Conservation (phyloP, 2,113 vertebrate genomes). For the Dascyllus trimaculatus region DNA sequence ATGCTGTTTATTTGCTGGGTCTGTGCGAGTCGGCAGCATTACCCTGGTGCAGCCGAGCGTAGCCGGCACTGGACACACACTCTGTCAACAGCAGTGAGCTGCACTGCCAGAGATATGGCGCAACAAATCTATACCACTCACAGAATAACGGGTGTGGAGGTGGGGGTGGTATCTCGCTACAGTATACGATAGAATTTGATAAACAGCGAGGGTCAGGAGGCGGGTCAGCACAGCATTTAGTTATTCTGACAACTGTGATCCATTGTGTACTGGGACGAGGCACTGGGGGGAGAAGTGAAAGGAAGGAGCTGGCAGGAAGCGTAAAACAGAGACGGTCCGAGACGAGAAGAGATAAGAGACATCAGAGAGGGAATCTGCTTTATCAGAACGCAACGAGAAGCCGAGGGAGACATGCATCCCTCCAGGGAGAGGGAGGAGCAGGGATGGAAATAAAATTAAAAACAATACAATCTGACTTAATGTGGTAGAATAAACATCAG, state of each 20-base stretch:
- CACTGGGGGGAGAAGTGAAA: conserved; percentile 15
- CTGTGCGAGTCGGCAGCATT: conserved; percentile 60
- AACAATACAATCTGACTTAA: conserved; percentile 22
- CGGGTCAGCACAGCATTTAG: conserved; percentile 61
- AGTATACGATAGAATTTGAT: conserved; percentile 62
- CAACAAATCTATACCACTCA: conserved; percentile 69
- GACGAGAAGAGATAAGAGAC: conserved; percentile 69
- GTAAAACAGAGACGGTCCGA: conserved; percentile 50
- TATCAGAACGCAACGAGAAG: conserved; percentile 58
- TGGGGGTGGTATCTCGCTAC: conserved; percentile 25
- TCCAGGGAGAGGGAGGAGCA: conserved; percentile 38
- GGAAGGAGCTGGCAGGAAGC: conserved; percentile 45
- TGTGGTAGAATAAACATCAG: conserved; percentile 14
- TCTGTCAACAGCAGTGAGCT: conserved; percentile 68
- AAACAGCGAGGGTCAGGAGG: conserved; percentile 56
- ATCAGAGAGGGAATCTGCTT: conserved; percentile 58
- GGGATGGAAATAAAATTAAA: conserved; percentile 33
- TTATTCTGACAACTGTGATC: conserved; percentile 64
- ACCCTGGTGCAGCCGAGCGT: conserved; percentile 63
- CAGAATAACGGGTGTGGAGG: conserved; percentile 35
- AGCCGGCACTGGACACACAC: conserved; percentile 60
- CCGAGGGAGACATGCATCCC: conserved; percentile 35
- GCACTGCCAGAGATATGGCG: conserved; percentile 62
- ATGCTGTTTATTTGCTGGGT: conserved; percentile 66
- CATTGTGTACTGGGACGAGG: conserved; percentile 42